Conservation (phyloP, 2,888 invertebrate species). For the Caradrina kadenii region DNA sequence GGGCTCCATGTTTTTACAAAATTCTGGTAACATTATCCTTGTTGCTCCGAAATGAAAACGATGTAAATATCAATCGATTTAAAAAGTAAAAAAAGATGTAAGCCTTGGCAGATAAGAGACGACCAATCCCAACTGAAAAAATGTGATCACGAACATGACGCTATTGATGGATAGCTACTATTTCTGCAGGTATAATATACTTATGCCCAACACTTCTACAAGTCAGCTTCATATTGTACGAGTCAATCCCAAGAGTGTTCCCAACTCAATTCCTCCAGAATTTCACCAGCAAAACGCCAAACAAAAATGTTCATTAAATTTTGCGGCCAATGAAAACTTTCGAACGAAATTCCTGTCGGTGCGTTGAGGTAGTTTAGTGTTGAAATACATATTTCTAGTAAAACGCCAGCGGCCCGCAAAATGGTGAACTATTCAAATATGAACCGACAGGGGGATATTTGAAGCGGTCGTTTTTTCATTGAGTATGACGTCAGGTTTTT, state of each 20-base stretch:
- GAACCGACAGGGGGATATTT: slow-evolving; percentile 71
- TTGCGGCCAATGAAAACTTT: slow-evolving; percentile 70
- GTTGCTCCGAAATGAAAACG: no score
- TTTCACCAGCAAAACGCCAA: slow-evolving; percentile 33
- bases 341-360: slow-evolving; percentile 66
- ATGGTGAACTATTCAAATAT: slow-evolving; percentile 79
- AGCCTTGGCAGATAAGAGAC: no score
- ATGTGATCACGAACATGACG: no score
- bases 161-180: no score
- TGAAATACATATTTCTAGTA: slow-evolving; percentile 80
- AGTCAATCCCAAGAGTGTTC: slow-evolving; percentile 13
- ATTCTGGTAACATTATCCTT: no score
- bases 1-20: no score
- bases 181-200: no score
- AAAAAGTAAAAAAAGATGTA: no score
- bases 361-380: slow-evolving; percentile 55
- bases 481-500: slow-evolving; percentile 57
- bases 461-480: slow-evolving; percentile 74
- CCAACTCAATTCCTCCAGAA: slow-evolving; percentile 34
- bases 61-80: no score
- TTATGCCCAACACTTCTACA: no score
- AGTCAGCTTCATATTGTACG: background rate
- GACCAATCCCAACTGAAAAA: no score
- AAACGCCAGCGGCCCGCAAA: slow-evolving; percentile 68
- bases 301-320: slow-evolving; percentile 73